These are phyloP conservation scores for Alethe diademata DNA, from an alignment of 2,113 vertebrate genomes.

Conservation along the genomic window DNA sequence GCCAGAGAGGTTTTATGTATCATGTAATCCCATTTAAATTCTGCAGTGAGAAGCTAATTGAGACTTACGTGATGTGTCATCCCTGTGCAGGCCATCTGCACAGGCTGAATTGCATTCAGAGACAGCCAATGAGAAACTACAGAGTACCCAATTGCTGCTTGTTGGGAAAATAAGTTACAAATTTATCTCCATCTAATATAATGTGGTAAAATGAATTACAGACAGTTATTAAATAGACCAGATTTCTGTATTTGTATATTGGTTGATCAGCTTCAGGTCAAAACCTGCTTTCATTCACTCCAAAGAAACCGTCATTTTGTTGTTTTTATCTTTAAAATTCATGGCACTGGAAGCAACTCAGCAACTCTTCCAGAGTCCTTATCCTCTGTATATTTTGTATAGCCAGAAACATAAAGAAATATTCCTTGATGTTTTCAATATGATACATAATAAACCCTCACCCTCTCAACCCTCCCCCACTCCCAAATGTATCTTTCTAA, in stretches of 20 bases:
- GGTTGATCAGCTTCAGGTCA: neutral
- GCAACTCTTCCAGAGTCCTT: neutral
- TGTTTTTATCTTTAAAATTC: neutral
- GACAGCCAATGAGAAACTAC: constrained; percentile 6
- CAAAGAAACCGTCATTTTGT: neutral
- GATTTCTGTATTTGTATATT: neutral
- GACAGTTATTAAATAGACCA: neutral
- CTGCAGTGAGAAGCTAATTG: constrained; percentile 39
- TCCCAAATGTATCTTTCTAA: neutral
- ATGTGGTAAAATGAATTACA: constrained; percentile 15
- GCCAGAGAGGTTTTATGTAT: constrained; percentile 3
- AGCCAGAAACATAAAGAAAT: neutral
- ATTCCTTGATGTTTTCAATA: neutral
- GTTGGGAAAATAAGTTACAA: neutral
- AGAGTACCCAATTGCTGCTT: neutral
- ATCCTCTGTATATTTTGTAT: neutral
- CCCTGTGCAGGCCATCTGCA: constrained; percentile 33
- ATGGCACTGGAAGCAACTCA: neutral
- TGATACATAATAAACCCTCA: neutral
- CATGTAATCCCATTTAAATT: constrained; percentile 48
- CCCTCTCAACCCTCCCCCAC: neutral
- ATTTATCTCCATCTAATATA: constrained; percentile 4
- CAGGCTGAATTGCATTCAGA: constrained; percentile 12
- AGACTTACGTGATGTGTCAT: constrained; percentile 47
- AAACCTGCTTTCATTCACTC: neutral